Conservation (phyloP, 2,888 invertebrate species). For the Chrysolina haemoptera region DNA sequence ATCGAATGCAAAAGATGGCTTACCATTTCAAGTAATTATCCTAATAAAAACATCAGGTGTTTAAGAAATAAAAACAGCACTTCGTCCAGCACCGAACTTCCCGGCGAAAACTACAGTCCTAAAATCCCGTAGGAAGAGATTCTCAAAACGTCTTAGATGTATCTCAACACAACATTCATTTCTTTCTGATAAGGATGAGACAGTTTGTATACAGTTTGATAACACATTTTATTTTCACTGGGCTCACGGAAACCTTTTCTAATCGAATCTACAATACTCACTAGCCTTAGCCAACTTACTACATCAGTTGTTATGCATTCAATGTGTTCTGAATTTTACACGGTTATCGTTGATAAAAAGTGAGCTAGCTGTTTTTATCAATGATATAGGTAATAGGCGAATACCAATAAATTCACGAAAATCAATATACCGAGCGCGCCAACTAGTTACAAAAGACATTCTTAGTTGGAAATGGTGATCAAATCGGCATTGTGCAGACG, state of each 20-base stretch:
- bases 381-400: constrained; percentile 6
- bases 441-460: neutral
- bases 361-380: constrained; percentile 16
- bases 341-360: constrained; percentile 5
- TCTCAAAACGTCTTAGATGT: constrained; percentile 11
- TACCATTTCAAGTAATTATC: constrained; percentile 17
- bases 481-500: too few species aligned
- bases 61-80: neutral
- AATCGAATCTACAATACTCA: constrained; percentile 16
- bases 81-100: neutral
- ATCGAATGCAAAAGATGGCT: constrained; percentile 2
- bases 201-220: constrained; percentile 43
- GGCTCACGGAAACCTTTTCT: constrained; percentile 39
- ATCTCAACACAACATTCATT: constrained; percentile 37
- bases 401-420: constrained; percentile 13
- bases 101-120: neutral
- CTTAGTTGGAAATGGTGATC: too few species aligned
- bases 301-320: neutral
- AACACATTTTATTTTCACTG: constrained; percentile 46
- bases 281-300: constrained; percentile 8
- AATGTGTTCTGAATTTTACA: constrained; percentile 10
- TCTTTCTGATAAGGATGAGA: constrained; percentile 47
- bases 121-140: constrained; percentile 4
- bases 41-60: constrained; percentile 12
- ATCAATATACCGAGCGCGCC: constrained; percentile 8